A percentile compares a stretch with the other conserved stretches of the same genome.
Evolutionary conservation across 2,113 vertebrate species (phyloP).

Genomic region (Proterorhinus semilunaris): DNA sequence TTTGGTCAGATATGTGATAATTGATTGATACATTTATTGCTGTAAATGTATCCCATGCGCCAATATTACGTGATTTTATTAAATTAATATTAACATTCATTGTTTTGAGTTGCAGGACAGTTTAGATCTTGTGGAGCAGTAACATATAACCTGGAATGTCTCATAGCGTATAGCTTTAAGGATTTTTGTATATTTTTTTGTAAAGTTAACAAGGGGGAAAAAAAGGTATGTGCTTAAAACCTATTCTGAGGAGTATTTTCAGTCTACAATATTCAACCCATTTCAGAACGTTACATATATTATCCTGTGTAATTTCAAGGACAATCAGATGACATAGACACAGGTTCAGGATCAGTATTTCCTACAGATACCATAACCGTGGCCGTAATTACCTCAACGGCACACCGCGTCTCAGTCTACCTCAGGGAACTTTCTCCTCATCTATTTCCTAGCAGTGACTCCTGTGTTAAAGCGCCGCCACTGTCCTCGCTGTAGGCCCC

Average conservation of each 20-base stretch:
- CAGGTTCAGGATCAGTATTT: slow-evolving; percentile 69
- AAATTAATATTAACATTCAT: neutral
- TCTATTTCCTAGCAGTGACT: slow-evolving; percentile 65
- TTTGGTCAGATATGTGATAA: neutral
- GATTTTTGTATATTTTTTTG: too few species aligned
- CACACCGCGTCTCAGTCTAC: slow-evolving; percentile 55
- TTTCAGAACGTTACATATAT: slow-evolving; percentile 7
- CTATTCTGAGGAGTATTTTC: neutral
- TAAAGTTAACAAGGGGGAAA: neutral
- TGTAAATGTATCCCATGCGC: neutral
- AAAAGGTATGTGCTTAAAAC: neutral
- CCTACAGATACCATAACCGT: slow-evolving; percentile 60
- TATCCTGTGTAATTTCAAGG: slow-evolving; percentile 40
- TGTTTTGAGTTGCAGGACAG: too few species aligned
- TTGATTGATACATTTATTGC: too few species aligned
- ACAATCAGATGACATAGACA: slow-evolving; percentile 33
- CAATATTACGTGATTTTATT: neutral
- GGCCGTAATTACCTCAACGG: slow-evolving; percentile 67
- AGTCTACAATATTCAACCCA: neutral
- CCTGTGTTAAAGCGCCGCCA: slow-evolving; percentile 58
- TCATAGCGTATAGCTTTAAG: neutral
- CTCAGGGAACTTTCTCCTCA: slow-evolving; percentile 56
- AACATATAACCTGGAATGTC: too few species aligned
- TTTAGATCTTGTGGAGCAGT: too few species aligned
- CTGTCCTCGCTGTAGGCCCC: slow-evolving; percentile 53